Percentiles rank a stretch among this genome's conserved stretches.
These are phyloP conservation scores for Lysandra coridon DNA, from an alignment of 2,888 invertebrate species.

Conservation along the genomic window DNA sequence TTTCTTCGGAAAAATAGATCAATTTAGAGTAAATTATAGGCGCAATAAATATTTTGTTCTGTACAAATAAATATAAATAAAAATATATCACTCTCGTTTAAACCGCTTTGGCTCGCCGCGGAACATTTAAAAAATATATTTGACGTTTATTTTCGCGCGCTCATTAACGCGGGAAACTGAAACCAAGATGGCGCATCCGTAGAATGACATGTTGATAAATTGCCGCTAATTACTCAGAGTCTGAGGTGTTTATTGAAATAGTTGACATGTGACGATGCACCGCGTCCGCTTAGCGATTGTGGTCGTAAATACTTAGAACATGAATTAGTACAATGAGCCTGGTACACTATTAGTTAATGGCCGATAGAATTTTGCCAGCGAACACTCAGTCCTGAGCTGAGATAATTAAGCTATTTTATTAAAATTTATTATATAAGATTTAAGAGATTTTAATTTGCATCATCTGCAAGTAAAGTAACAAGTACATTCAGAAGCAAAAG, in stretches of 20 bases:
- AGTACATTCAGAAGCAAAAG: no score
- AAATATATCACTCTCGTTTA: slow-evolving; percentile 45
- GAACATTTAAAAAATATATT: slow-evolving; percentile 44
- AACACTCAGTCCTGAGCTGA: not conserved
- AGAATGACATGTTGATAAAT: slow-evolving; percentile 74
- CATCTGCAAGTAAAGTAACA: no score
- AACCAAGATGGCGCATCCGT: slow-evolving; percentile 51
- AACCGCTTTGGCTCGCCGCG: slow-evolving; percentile 35
- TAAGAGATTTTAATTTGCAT: no score
- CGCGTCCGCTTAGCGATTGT: slow-evolving; percentile 57
- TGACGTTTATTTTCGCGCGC: slow-evolving; percentile 60
- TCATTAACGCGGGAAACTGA: slow-evolving; percentile 60
- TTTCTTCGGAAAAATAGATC: not conserved
- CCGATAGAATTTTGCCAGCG: not conserved
- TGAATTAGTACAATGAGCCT: slow-evolving; percentile 14
- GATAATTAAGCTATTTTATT: not conserved
- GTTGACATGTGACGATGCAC: slow-evolving; percentile 63
- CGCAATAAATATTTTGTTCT: slow-evolving; percentile 4
- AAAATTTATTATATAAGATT: no score
- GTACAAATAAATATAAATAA: slow-evolving; percentile 16
- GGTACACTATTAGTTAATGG: slow-evolving; percentile 9
- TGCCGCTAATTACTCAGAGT: slow-evolving; percentile 73
- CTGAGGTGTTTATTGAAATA: slow-evolving; percentile 77
- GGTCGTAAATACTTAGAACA: slow-evolving; percentile 23
- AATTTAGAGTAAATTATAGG: slow-evolving; percentile 1